These are phyloP conservation scores for Globia sparganii DNA, from an alignment of 2,888 invertebrate genomes.

Conservation along the genomic window DNA sequence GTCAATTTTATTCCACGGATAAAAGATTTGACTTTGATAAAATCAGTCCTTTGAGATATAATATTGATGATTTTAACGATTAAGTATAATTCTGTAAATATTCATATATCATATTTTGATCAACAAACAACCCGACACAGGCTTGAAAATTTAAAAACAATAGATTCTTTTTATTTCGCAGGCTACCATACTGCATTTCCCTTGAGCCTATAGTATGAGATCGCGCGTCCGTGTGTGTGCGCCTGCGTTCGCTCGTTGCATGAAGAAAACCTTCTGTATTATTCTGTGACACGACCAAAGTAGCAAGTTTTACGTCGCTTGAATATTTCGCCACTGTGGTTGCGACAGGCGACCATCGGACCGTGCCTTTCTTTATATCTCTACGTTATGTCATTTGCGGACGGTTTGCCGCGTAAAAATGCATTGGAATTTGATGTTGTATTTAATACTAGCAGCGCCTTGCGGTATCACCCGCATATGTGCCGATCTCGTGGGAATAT, in stretches of 20 bases:
- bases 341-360: constrained; percentile 38
- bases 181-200: too few species aligned
- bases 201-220: background rate
- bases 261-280: background rate
- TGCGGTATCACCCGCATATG: background rate
- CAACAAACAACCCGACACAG: too few species aligned
- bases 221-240: background rate
- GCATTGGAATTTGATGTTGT: background rate
- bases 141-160: too few species aligned
- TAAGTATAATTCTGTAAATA: too few species aligned
- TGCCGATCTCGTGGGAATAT: too few species aligned
- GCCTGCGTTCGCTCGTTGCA: background rate
- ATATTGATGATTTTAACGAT: too few species aligned
- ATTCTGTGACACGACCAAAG: background rate
- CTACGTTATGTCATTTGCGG: constrained; percentile 30
- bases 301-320: constrained; percentile 18
- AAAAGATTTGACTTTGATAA: too few species aligned
- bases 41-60: too few species aligned
- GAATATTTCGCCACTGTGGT: constrained; percentile 30
- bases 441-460: background rate
- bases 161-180: too few species aligned
- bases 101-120: too few species aligned
- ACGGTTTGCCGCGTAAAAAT: background rate
- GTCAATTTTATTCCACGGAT: too few species aligned
- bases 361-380: constrained; percentile 32